Evolutionary conservation across 2,797 vertebrate species (phyloP).

Genomic region (Neosilurus hyrtlii): DNA sequence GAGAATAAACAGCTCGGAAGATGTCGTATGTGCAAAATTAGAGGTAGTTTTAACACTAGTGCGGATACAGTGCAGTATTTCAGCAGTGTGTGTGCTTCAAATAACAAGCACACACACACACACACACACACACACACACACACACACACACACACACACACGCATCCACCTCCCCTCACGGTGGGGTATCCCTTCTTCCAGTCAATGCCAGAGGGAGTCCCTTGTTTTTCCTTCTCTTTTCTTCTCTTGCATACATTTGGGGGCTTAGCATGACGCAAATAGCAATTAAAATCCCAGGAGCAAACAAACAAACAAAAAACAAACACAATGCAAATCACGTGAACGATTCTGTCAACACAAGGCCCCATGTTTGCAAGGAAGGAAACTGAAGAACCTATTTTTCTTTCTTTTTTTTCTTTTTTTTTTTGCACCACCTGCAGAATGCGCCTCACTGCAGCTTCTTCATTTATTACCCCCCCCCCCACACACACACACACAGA

Average conservation of each 20-base stretch:
- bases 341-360: constrained; percentile 5
- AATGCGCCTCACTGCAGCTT: constrained; percentile 84
- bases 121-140: too few relatives aligned
- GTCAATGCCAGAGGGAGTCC: constrained; percentile 45
- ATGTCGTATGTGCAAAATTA: background rate
- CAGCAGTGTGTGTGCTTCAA: background rate
- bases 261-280: constrained; percentile 17
- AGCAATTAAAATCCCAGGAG: background rate
- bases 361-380: constrained; percentile 45
- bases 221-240: constrained; percentile 28
- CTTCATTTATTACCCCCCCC: constrained; percentile 71
- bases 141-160: too few relatives aligned
- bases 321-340: background rate
- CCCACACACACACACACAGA: constrained; percentile 59
- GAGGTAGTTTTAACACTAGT: background rate
- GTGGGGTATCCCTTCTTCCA: constrained; percentile 45
- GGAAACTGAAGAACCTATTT: constrained; percentile 5
- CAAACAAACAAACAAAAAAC: background rate
- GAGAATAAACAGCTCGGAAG: background rate
- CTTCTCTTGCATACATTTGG: constrained; percentile 25
- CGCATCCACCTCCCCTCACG: constrained; percentile 21
- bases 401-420: background rate
- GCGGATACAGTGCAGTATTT: background rate
- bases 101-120: background rate
- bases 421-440: constrained; percentile 85